Evolutionary conservation across 2,797 vertebrate genomes (phyloP), one percentile per base, ranked within the genome.

Genomic region (Epinephelus awoara): DNA sequence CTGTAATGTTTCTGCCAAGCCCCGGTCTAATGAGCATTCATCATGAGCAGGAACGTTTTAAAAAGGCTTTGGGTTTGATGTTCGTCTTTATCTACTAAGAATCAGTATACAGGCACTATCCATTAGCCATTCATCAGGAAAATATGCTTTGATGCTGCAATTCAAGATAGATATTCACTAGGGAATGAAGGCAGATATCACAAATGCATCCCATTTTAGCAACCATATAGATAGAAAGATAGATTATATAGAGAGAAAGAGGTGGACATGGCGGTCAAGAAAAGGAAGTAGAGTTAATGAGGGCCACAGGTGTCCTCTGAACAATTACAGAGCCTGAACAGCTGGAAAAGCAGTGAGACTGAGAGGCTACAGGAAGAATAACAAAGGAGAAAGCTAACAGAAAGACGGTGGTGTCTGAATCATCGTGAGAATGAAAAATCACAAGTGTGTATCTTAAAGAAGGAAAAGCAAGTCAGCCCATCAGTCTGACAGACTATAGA

Each of bases 21-120:
- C 18, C 47, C 10, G 58, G 25, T 55, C 66, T 80, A 68, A 27
- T 82, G 63, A 74, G 63, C 77, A 88, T 85, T 85, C 73, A 82
- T 74, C 67, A 80, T 12, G n/a, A 70, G 19, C 17, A 27, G 17
- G 27, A 76, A 63, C 23, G 49, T 17, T 78, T 74, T 63, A 75
- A 76, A 80, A 10, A 42, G 40, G 11, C 40, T 67, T 64, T 63
- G 21, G 19, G 59, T 58, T 77, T 80, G 55, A 83, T 70, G 57
- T 76, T n/a, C 8, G 21, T 49, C 10, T 72, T 74, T 71, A 81
- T 83, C 46, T 71, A 67, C 21, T 51, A 46, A 62, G 61, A 79
- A 72, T 62, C 50, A 17, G n/a, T 82, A 19, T 55, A 49, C 50
- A 75, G 46, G 50, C 9, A 34, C 29, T 61, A 71, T 67, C 46